Percentiles rank a stretch among this genome's conserved stretches.
These are phyloP conservation scores for Acleris laterana DNA, from an alignment of 2,888 invertebrate genomes.

Conservation along the genomic window DNA sequence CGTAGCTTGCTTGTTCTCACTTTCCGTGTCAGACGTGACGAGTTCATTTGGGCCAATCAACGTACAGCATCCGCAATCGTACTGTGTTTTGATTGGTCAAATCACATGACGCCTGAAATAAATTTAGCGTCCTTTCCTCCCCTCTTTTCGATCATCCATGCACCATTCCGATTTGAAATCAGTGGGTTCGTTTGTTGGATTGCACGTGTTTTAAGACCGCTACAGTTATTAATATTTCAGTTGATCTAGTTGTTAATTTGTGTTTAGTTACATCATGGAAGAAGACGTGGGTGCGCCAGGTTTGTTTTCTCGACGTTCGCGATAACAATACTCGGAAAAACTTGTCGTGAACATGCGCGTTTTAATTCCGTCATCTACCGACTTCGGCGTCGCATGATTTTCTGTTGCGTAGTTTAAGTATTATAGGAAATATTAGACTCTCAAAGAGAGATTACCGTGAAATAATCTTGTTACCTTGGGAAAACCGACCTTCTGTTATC, in stretches of 20 bases:
- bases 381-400: conserved; percentile 29
- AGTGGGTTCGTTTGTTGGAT: conserved; percentile 46
- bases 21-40: conserved; percentile 12
- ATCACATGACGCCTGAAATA: conserved; percentile 7
- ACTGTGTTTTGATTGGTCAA: conserved; percentile 20
- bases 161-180: conserved; percentile 62
- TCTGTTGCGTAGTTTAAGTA: conserved; percentile 12
- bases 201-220: conserved; percentile 65
- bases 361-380: conserved; percentile 15
- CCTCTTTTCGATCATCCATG: conserved; percentile 55
- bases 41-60: conserved; percentile 18
- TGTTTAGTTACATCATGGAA: conserved; percentile 58
- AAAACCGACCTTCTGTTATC: conserved; percentile 1
- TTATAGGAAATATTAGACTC: neutral
- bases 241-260: conserved; percentile 37
- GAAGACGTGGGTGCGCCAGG: conserved; percentile 67
- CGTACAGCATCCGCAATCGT: conserved; percentile 8
- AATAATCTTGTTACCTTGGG: neutral
- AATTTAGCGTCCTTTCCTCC: conserved; percentile 31
- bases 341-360: conserved; percentile 15
- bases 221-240: conserved; percentile 42
- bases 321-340: neutral
- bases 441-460: neutral
- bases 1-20: conserved; percentile 27
- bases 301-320: conserved; percentile 45